A percentile compares a stretch with the other conserved stretches of the same genome.
Evolutionary conservation across 1,140 invertebrate species (phyloP).

Genomic region (Drosophila orena): DNA sequence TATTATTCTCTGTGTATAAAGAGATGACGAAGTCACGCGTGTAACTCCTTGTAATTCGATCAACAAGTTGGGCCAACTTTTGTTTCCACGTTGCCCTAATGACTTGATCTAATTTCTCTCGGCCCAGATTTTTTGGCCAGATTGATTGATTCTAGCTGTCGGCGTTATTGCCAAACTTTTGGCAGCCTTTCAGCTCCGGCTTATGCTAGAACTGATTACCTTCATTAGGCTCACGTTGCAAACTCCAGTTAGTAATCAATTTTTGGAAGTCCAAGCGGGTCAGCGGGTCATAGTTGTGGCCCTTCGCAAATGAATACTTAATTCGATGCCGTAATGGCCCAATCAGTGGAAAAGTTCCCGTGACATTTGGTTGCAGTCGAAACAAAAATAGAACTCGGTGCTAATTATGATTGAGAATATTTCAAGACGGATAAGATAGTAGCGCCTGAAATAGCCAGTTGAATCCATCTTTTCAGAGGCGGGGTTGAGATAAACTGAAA

Average conservation of each 20-base stretch:
- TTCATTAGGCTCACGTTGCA: slow-evolving; percentile 70
- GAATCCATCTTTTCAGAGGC: slow-evolving; percentile 18
- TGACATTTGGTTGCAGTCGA: slow-evolving; percentile 27
- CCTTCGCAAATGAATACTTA: slow-evolving; percentile 27
- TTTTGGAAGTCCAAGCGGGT: slow-evolving; percentile 45
- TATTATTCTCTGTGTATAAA: background rate
- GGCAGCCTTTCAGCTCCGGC: slow-evolving; percentile 23
- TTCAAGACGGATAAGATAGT: slow-evolving; percentile 23
- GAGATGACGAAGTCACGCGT: slow-evolving; percentile 9
- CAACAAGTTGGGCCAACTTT: slow-evolving; percentile 70
- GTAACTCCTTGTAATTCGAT: slow-evolving; percentile 67
- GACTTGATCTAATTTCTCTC: slow-evolving; percentile 59
- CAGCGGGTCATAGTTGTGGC: slow-evolving; percentile 15
- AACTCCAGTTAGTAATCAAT: slow-evolving; percentile 53
- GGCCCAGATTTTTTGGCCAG: slow-evolving; percentile 23
- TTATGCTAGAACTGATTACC: slow-evolving; percentile 52
- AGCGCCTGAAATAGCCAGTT: slow-evolving; percentile 20
- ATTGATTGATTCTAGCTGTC: slow-evolving; percentile 63
- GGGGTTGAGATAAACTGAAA: background rate
- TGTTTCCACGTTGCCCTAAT: slow-evolving; percentile 45
- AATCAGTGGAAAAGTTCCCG: slow-evolving; percentile 19
- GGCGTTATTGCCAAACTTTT: slow-evolving; percentile 68
- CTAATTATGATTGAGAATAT: slow-evolving; percentile 40
- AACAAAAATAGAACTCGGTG: slow-evolving; percentile 30
- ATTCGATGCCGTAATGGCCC: slow-evolving; percentile 30